Base-by-base conservation (phyloP, 2,797 vertebrate genomes). In the Propithecus deckenii region DNA sequence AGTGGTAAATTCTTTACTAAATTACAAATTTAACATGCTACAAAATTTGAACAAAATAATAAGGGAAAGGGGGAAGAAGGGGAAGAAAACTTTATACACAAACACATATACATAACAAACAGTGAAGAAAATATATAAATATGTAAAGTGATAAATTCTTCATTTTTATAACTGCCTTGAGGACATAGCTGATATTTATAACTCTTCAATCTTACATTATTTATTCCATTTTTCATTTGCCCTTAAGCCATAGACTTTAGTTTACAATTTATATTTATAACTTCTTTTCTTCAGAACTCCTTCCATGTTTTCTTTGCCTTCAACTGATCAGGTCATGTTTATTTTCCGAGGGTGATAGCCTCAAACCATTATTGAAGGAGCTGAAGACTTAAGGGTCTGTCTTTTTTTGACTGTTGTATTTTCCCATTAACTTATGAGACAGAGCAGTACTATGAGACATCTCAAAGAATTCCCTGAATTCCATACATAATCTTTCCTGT, bases 101-200 rank as follows among this genome's bases (percentile, higher is more conserved):
- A 4, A 22, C 25, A 43, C 2, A 63, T 20, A 55, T 7, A 48
- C 30, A 57, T 7, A 75, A 13, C 12, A 67, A 95, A 7, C 4
- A 69, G 55, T 15, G 20, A 67, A 67, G 25, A 91, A 80, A 67
- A 86, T 48, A 15, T 35, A 57, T 22, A n/a, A 86, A 76, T 57
- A 59, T 84, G 43, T 69, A 90, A 61, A 93, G 3, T 22, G 86
- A 86, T 4, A 11, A n/a, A 46, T 65, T 91, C 9, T 1, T 81
- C 22, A 85, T 84, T 75, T 92, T 13, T 92, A 15, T 57, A 84
- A 71, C n/a, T 74, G n/a, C 52, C 28, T 92, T 50, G 23, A 97
- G 5, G 4, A 1, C 7, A 75, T 43, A 55, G 13, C 32, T 91
- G n/a, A 48, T 69, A 86, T 50, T 65, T 88, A 81, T 32, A 91